phyloP scores from a whole-genome alignment of 2,888 invertebrate genomes.

The Tromatobia lineatoria region DNA sequence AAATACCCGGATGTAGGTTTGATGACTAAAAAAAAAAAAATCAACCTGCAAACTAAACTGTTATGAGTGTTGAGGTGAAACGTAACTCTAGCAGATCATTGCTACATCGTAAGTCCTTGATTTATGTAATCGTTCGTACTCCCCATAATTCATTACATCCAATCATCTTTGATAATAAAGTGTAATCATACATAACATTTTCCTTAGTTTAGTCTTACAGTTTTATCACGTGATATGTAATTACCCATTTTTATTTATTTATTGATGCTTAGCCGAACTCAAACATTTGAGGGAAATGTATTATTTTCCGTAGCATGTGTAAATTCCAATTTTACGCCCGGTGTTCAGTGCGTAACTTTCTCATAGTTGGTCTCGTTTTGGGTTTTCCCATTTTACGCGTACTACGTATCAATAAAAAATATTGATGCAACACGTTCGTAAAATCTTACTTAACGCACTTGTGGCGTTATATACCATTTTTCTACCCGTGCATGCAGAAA shows the following conservation, averaged over 20 bases:
- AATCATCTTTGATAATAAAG: not conserved
- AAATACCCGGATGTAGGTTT: constrained; percentile 6
- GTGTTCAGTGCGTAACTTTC: no score
- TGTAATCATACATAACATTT: not conserved
- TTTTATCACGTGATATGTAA: not conserved
- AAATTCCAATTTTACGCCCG: no score
- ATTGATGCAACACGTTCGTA: no score
- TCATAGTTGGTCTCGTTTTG: no score
- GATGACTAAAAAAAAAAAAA: not conserved
- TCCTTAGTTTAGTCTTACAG: not conserved
- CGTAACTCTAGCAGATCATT: not conserved
- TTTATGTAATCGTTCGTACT: not conserved
- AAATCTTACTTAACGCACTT: no score
- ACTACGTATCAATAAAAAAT: no score
- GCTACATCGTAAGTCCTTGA: not conserved
- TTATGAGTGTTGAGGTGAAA: not conserved
- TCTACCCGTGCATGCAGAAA: no score
- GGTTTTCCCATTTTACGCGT: no score
- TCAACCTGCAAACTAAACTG: not conserved
- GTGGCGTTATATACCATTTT: no score
- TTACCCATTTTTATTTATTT: not conserved
- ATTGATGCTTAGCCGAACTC: not conserved
- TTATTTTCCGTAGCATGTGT: no score
- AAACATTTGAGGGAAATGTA: not conserved
- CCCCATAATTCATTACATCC: constrained; percentile 6